Conservation (phyloP, 1,140 invertebrate genomes). For the Leguminivora glycinivorella region DNA sequence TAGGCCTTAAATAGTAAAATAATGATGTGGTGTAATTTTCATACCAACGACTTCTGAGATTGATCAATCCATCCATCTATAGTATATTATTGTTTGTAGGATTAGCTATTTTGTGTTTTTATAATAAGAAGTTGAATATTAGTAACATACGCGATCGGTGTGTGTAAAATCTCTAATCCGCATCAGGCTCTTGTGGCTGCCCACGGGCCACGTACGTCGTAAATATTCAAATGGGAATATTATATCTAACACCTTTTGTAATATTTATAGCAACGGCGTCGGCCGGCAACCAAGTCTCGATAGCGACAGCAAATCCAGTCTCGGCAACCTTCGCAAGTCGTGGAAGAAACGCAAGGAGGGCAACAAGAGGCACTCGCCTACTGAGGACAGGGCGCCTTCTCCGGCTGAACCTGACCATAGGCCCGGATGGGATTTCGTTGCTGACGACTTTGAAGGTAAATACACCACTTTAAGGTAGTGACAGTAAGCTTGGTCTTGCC, state of each 20-base stretch:
- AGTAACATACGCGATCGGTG: too few relatives aligned
- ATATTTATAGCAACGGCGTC: slow-evolving; percentile 57
- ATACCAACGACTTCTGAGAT: too few relatives aligned
- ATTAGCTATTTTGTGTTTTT: too few relatives aligned
- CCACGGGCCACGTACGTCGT: too few relatives aligned
- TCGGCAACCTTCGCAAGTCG: slow-evolving; percentile 72
- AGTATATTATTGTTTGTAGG: too few relatives aligned
- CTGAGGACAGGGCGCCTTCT: slow-evolving; percentile 62
- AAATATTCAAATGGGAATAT: too few relatives aligned
- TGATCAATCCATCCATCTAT: too few relatives aligned
- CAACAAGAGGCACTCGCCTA: slow-evolving; percentile 67
- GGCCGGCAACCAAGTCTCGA: slow-evolving; percentile 63
- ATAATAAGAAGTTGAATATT: too few relatives aligned
- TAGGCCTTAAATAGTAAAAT: too few relatives aligned
- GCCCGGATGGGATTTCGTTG: slow-evolving; percentile 85
- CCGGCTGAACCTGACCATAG: slow-evolving; percentile 52
- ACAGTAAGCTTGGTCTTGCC: not conserved
- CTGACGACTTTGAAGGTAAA: slow-evolving; percentile 87
- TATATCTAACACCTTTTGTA: not conserved
- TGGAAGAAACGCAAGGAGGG: slow-evolving; percentile 78
- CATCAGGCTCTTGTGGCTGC: too few relatives aligned
- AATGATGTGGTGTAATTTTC: too few relatives aligned
- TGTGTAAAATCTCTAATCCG: too few relatives aligned
- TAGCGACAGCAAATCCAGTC: slow-evolving; percentile 58
- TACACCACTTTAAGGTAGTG: not conserved